Evolutionary conservation across 2,888 invertebrate genomes (phyloP).

Genomic region (Cephus spinipes): DNA sequence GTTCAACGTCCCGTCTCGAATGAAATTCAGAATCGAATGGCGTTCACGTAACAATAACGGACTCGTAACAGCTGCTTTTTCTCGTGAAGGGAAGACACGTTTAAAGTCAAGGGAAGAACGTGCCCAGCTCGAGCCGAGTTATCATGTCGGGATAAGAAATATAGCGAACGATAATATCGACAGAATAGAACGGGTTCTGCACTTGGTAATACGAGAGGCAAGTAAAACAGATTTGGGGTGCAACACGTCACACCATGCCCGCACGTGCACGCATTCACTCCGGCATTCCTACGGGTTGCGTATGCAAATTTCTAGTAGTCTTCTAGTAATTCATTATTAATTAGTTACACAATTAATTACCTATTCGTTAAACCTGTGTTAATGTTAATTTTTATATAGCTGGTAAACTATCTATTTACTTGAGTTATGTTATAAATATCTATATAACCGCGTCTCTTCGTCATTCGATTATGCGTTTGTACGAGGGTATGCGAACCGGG

Average conservation of each 20-base stretch:
- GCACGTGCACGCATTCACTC: constrained; percentile 46
- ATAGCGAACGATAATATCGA: background rate
- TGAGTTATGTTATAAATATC: constrained; percentile 58
- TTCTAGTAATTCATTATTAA: constrained; percentile 55
- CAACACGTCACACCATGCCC: constrained; percentile 37
- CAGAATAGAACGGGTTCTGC: background rate
- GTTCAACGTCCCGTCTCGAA: background rate
- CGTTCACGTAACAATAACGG: background rate
- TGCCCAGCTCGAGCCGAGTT: background rate
- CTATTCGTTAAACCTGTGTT: constrained; percentile 53
- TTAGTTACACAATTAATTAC: constrained; percentile 57
- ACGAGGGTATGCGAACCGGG: constrained; percentile 58
- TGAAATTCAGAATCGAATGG: background rate
- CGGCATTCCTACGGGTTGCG: constrained; percentile 52
- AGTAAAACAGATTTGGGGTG: constrained; percentile 10
- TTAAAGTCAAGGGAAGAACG: background rate
- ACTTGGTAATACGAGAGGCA: background rate
- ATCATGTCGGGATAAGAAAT: background rate
- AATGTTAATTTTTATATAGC: constrained; percentile 49
- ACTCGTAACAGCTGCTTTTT: background rate
- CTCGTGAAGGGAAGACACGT: background rate
- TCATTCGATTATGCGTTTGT: constrained; percentile 57
- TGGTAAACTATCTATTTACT: constrained; percentile 59
- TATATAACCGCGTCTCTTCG: constrained; percentile 47
- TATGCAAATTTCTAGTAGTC: constrained; percentile 55